A percentile compares a stretch with the other conserved stretches of the same genome.
Evolutionary conservation across 2,888 invertebrate genomes (phyloP).

Genomic region (Operophtera brumata): DNA sequence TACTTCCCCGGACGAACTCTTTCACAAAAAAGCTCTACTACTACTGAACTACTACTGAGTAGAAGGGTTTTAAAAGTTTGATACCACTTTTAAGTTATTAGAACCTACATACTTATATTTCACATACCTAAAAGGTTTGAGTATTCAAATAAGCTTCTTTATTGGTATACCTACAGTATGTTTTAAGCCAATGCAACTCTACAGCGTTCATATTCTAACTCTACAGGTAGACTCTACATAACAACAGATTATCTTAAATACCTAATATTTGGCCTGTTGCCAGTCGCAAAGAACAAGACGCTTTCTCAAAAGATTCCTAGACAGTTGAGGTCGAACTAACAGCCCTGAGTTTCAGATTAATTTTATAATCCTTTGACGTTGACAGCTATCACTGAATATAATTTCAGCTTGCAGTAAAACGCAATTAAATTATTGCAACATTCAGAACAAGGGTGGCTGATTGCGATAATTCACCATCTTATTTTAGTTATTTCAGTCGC

Average conservation of each 20-base stretch:
- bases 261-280: slow-evolving; percentile 17
- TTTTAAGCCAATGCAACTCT: too few species aligned
- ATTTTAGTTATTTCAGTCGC: slow-evolving; percentile 54
- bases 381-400: slow-evolving; percentile 33
- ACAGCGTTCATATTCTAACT: too few species aligned
- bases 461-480: slow-evolving; percentile 67
- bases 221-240: slow-evolving; percentile 5
- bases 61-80: too few species aligned
- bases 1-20: too few species aligned
- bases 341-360: slow-evolving; percentile 26
- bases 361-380: slow-evolving; percentile 25
- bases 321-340: slow-evolving; percentile 25
- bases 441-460: slow-evolving; percentile 37
- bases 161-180: too few species aligned
- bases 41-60: too few species aligned
- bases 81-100: too few species aligned
- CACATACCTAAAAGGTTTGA: too few species aligned
- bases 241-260: not conserved
- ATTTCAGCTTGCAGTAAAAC: slow-evolving; percentile 29
- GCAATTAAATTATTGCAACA: slow-evolving; percentile 35
- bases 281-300: slow-evolving; percentile 8
- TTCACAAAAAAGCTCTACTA: too few species aligned
- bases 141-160: too few species aligned
- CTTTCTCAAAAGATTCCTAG: slow-evolving; percentile 23
- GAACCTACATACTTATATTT: too few species aligned